Evolutionary conservation across 2,113 vertebrate species (phyloP).

Genomic region (Hippopotamus amphibius): DNA sequence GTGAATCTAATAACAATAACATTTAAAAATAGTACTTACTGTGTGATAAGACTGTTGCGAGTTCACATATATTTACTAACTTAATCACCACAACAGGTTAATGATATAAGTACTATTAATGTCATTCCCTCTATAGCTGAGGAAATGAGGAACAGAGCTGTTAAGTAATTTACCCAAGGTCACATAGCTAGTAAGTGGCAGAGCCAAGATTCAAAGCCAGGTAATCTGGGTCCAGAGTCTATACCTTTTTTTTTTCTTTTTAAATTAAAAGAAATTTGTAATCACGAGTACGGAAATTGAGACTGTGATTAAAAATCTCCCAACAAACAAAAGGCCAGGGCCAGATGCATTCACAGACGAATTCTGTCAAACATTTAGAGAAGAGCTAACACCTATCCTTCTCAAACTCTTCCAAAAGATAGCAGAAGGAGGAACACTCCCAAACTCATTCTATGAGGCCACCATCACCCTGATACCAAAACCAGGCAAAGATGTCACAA

Average conservation of each 20-base stretch:
- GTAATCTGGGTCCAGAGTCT: background rate
- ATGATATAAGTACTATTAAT: background rate
- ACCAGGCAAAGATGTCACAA: too few species aligned
- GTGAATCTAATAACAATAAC: background rate
- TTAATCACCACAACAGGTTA: conserved; percentile 3
- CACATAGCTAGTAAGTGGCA: background rate
- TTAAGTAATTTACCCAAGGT: background rate
- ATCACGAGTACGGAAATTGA: too few species aligned
- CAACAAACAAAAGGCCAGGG: too few species aligned
- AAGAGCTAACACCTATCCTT: too few species aligned
- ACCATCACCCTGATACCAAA: too few species aligned
- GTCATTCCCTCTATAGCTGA: background rate
- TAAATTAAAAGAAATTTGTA: background rate
- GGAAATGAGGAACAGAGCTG: background rate
- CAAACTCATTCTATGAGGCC: too few species aligned
- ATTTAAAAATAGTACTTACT: conserved; percentile 25
- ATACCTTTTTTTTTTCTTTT: background rate
- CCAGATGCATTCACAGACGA: too few species aligned
- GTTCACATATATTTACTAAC: background rate
- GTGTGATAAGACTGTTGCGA: background rate
- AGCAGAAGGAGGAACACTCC: too few species aligned
- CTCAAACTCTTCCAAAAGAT: too few species aligned
- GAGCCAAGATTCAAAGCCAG: conserved; percentile 13
- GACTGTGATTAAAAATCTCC: too few species aligned
- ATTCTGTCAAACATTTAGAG: too few species aligned